Conservation (phyloP, 2,113 vertebrate genomes). For the Notothenia coriiceps region DNA sequence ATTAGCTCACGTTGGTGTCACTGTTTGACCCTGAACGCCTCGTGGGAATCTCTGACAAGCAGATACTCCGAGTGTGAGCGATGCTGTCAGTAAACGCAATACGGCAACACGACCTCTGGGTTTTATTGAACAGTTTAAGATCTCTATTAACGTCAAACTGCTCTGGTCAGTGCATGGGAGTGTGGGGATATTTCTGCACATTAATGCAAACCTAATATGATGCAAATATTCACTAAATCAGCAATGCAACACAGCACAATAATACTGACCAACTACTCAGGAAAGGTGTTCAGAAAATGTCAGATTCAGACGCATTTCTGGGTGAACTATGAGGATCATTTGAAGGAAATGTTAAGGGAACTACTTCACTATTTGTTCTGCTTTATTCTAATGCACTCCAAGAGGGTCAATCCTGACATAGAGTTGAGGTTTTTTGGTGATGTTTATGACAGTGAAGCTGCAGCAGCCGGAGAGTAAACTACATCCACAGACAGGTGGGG, state of each 20-base stretch:
- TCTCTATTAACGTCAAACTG: too few species aligned
- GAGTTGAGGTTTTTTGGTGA: too few species aligned
- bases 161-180: background rate
- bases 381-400: background rate
- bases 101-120: background rate
- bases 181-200: background rate
- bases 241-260: too few species aligned
- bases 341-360: too few species aligned
- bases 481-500: background rate
- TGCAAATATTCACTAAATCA: too few species aligned
- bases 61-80: background rate
- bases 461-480: background rate
- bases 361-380: too few species aligned
- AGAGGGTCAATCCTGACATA: background rate
- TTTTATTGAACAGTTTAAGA: background rate
- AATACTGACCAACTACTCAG: too few species aligned
- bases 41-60: background rate
- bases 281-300: too few species aligned
- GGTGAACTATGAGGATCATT: too few species aligned
- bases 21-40: conserved; percentile 34
- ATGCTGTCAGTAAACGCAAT: background rate
- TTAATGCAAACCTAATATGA: background rate
- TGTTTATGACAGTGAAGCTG: conserved; percentile 4
- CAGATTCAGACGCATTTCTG: too few species aligned
- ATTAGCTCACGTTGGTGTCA: conserved; percentile 13